Evolutionary conservation across 2,888 invertebrate species (phyloP).

Genomic region (Thymelicus sylvestris): DNA sequence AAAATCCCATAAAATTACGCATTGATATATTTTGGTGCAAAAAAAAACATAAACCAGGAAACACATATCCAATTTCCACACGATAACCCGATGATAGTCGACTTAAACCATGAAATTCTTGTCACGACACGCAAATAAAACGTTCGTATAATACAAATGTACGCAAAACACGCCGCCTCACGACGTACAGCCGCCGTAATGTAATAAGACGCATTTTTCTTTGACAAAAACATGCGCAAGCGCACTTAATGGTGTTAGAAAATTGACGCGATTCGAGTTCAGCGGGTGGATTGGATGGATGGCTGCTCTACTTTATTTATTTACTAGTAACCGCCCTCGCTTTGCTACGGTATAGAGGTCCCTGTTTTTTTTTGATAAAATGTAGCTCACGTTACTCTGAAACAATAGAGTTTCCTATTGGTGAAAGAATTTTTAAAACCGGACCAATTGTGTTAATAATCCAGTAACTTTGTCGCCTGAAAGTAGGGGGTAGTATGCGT

Average conservation of each 20-base stretch:
- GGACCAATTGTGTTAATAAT: no score
- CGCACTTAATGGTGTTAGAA: constrained; percentile 70
- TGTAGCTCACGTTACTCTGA: no score
- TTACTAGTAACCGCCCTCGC: no score
- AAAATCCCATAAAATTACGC: no score
- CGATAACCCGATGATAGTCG: constrained; percentile 14
- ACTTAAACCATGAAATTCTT: constrained; percentile 32
- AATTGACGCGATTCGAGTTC: constrained; percentile 64
- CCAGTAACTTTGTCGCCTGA: no score
- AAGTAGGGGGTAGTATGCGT: no score
- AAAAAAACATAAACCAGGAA: constrained; percentile 29
- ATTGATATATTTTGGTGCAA: not conserved
- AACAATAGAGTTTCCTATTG: no score
- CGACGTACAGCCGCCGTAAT: constrained; percentile 55
- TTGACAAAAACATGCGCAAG: constrained; percentile 68
- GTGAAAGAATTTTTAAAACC: no score
- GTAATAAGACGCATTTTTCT: constrained; percentile 81
- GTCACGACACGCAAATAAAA: constrained; percentile 33
- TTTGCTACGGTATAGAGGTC: no score
- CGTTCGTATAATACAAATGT: constrained; percentile 52
- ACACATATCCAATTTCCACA: constrained; percentile 22
- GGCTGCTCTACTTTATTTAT: constrained; percentile 52
- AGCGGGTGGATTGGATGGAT: constrained; percentile 39
- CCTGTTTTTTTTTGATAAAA: no score
- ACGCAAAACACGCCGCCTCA: constrained; percentile 54